Base-by-base conservation (phyloP, 2,113 vertebrate species). In the Microtus richardsoni region DNA sequence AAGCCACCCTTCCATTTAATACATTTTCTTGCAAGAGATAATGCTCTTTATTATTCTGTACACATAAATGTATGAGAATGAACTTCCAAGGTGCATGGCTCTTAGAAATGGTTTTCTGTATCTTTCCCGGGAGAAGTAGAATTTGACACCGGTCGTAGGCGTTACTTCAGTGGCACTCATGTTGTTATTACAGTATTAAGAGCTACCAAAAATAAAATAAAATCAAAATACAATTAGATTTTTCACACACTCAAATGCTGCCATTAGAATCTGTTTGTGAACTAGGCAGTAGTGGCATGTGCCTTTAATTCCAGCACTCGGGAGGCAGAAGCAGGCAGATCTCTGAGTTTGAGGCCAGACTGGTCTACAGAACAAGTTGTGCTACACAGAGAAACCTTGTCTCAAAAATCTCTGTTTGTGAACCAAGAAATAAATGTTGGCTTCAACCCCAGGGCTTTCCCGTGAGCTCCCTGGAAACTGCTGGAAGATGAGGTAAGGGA, bases 401-500 rank as follows among this genome's bases (percentile, higher is more conserved):
- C 70, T 39, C 70, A 19, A 73, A 73, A 39, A 71, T 9, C 78
- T 89, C 77, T 75, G 80, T 95, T 79, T 97, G 39, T 78, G 68
- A 97, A 82, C 79, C 79, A 82, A 82, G 52, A 60, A 82, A 82
- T 82, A 13, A 82, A 60, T 60, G 36, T 82, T 82, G 54, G 54
- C 79, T 39, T 82, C 36, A 60, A 54, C 52, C 58, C 24, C 73
- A 74, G 88, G 77, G 77, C 73, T 95, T 94, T 85, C 47, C 30
- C 41, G 66, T 92, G 91, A 85, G 94, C 68, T 94, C 90, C 74
- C 58, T 78, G 91, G 80, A 91, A 97, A 95, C 74, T 96, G 68
- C 73, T 89, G 58, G 68, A 93, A 58, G 62, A 88, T 83, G 85
- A 70, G 24, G 93, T 64, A 88, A 96, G 26, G 60, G n/a, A 75